phyloP scores from a whole-genome alignment of 2,888 invertebrate genomes.

The Microplitis deprimator region DNA sequence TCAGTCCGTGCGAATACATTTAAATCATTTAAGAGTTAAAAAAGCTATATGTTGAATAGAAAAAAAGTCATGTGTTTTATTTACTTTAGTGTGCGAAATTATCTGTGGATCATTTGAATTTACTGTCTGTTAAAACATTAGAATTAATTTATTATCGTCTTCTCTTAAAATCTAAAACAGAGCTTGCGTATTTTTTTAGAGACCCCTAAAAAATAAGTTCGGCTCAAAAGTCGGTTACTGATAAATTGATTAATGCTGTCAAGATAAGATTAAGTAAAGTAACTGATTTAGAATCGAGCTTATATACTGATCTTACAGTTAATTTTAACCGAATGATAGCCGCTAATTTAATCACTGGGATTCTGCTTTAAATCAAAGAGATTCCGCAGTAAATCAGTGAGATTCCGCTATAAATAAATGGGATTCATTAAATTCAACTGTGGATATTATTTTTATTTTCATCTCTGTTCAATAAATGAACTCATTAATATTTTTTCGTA shows the following conservation, averaged over 20 bases:
- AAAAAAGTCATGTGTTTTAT: background rate
- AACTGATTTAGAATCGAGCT: background rate
- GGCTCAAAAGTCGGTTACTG: background rate
- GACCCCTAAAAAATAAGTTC: background rate
- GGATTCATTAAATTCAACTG: background rate
- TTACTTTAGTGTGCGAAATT: background rate
- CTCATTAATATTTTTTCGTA: too few species aligned
- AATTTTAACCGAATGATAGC: background rate
- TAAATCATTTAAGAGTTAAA: too few species aligned
- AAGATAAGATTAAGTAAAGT: background rate
- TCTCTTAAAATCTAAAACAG: too few species aligned
- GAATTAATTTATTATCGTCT: too few species aligned
- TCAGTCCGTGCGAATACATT: too few species aligned
- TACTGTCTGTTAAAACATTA: background rate
- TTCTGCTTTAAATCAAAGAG: background rate
- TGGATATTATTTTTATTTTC: background rate
- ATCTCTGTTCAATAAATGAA: too few species aligned
- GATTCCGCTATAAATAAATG: background rate
- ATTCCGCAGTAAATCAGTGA: background rate
- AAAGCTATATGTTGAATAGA: background rate
- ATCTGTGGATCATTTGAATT: background rate
- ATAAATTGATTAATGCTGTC: background rate
- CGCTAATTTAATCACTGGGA: background rate
- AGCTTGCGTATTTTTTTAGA: too few species aligned
- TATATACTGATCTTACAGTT: background rate